Evolutionary conservation across 2,113 vertebrate species (phyloP).

Genomic region (Microtus richardsoni): DNA sequence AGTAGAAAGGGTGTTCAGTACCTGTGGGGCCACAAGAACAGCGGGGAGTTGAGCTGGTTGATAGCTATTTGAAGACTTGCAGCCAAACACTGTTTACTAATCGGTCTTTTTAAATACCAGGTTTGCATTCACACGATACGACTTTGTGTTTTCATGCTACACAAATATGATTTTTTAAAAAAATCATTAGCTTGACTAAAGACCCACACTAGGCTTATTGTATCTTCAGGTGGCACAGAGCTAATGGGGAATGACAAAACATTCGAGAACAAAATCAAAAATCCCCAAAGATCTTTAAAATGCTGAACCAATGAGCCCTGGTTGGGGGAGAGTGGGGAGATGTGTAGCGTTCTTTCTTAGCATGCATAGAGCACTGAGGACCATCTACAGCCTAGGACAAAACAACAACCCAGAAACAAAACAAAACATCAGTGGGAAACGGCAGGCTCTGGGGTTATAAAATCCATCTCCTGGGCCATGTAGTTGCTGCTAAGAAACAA

Average conservation of each 20-base stretch:
- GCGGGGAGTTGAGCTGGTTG: neutral
- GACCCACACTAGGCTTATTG: conserved; percentile 39
- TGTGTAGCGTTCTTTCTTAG: neutral
- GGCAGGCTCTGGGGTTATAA: conserved; percentile 38
- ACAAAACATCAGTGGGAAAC: neutral
- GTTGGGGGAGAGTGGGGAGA: neutral
- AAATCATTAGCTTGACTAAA: conserved; percentile 28
- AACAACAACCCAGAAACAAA: neutral
- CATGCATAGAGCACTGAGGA: neutral
- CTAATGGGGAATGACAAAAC: conserved; percentile 22
- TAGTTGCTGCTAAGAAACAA: conserved; percentile 51
- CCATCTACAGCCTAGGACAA: neutral
- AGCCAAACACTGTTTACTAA: conserved; percentile 14
- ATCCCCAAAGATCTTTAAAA: conserved; percentile 17
- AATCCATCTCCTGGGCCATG: conserved; percentile 17
- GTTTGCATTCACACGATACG: conserved; percentile 5
- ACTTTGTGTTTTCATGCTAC: conserved; percentile 14
- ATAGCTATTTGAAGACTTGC: neutral
- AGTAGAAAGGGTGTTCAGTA: neutral
- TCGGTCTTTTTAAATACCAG: neutral
- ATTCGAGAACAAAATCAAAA: conserved; percentile 11
- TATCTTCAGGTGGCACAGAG: conserved; percentile 42
- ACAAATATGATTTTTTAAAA: neutral
- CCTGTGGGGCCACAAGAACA: neutral
- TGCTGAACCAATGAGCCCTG: neutral